A percentile compares a stretch with the other conserved stretches of the same genome.
Evolutionary conservation across 2,797 vertebrate species (phyloP).

Genomic region (Lithobates sylvaticus): DNA sequence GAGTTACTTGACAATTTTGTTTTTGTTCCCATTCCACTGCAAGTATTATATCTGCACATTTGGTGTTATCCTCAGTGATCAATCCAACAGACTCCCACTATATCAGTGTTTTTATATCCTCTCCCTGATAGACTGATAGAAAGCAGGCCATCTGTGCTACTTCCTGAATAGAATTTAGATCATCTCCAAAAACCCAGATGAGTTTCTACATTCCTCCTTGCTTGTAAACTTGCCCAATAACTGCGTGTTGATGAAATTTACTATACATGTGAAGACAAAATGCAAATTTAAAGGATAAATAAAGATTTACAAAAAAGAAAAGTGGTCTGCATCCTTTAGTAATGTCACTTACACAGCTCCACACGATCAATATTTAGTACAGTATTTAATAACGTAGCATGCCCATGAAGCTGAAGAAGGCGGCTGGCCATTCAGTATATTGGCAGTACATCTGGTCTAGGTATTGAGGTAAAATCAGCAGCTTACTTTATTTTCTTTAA

Average conservation of each 20-base stretch:
- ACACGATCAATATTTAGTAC: too few species aligned
- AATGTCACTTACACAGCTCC: too few species aligned
- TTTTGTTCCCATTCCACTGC: background rate
- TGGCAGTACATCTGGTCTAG: too few species aligned
- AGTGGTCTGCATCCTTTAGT: too few species aligned
- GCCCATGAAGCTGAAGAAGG: too few species aligned
- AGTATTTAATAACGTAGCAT: too few species aligned
- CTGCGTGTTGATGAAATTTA: background rate
- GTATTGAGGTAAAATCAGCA: too few species aligned
- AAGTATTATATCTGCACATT: conserved; percentile 19
- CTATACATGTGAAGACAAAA: too few species aligned
- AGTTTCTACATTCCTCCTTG: background rate
- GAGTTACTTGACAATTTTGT: background rate
- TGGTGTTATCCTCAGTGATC: conserved; percentile 34
- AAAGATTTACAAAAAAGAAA: too few species aligned
- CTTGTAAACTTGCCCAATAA: background rate
- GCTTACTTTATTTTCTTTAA: too few species aligned
- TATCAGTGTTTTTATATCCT: conserved; percentile 15
- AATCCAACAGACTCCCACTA: conserved; percentile 42
- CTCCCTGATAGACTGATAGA: conserved; percentile 29
- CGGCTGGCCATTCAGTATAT: too few species aligned
- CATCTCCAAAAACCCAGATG: conserved; percentile 6
- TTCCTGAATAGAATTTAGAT: conserved; percentile 13
- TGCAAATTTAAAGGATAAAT: too few species aligned
- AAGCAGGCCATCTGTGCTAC: conserved; percentile 35